Percentiles rank a stretch among this genome's conserved stretches.
Conservation (phyloP, 2,888 invertebrate species). For the Beris chalybata region DNA sequence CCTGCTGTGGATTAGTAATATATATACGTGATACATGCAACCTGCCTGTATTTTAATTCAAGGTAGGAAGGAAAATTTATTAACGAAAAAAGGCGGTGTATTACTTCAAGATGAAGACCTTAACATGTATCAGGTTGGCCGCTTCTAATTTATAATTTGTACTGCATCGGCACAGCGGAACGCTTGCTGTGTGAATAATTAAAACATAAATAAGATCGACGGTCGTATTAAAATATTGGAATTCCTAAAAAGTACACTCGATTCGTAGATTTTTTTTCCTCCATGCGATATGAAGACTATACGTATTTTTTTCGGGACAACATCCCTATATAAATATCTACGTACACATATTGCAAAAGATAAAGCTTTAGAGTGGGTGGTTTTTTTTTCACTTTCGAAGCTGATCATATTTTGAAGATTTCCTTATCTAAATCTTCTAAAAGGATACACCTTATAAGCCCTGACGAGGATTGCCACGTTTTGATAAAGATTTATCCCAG, state of each 20-base stretch:
- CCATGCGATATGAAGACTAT: too few relatives aligned
- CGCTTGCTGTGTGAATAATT: conserved; percentile 27
- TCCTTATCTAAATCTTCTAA: too few relatives aligned
- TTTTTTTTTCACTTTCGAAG: too few relatives aligned
- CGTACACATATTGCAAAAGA: too few relatives aligned
- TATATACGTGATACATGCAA: conserved; percentile 1
- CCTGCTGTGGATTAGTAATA: conserved; percentile 9
- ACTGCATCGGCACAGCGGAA: conserved; percentile 11
- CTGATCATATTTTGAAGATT: too few relatives aligned
- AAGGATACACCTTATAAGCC: too few relatives aligned
- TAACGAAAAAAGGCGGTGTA: conserved; percentile 1
- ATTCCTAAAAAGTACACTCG: not conserved
- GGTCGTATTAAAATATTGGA: conserved; percentile 7
- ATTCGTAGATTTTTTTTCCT: not conserved
- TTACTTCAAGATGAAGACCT: conserved; percentile 20
- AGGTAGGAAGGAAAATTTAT: conserved; percentile 7
- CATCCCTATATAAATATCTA: too few relatives aligned
- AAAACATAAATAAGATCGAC: conserved; percentile 20
- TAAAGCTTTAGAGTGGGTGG: too few relatives aligned
- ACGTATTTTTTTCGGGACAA: too few relatives aligned
- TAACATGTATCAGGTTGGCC: conserved; percentile 11
- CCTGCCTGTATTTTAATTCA: not conserved
- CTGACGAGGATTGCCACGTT: too few relatives aligned
- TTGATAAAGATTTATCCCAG: too few relatives aligned
- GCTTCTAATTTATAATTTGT: conserved; percentile 27